Base-by-base conservation (phyloP, 35 echinoderm and acorn worm species). In the Ptychodera flava region DNA sequence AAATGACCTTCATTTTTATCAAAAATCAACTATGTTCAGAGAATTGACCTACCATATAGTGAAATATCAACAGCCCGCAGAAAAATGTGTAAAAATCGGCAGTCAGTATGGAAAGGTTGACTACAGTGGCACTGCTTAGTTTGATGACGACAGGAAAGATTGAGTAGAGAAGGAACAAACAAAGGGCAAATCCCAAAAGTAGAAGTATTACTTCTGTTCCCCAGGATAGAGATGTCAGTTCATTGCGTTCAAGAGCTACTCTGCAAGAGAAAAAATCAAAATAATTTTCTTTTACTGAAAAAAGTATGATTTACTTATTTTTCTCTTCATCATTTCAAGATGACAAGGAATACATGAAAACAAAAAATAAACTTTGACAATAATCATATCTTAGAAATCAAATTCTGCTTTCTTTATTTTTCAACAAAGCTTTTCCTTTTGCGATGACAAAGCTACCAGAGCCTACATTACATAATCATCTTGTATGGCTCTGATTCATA, bases 61-160 rank as follows among this genome's bases (percentile, higher is more conserved):
- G 81, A 79, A 99, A 99, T 16, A 99, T 30, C 31, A 94, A 99
- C 34, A 99, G 64, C 14, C 96, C 93, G 85, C 94, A 84, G 16
- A 99, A 76, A 10, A 99, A 85, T 15, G 90, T 89, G 87, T 99
- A 99, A 31, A 99, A 32, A 34, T 99, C 96, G 14, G 96, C 96
- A 0, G 96, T 99, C 30, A 99, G 83, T 52, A 99, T 93, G 81
- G 96, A 99, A 0, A 99, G 93, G 83, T 99, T 99, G 33, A 92
- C 96, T 31, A 90, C 92, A 16, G 91, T 88, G 16, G 96, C 96
- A 36, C 92, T 94, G 78, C 96, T 99, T 90, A 93, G 93, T 31
- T 88, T 35, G 78, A 99, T 99, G 81, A 99, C 91, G 27, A 94
- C 35, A 33, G 96, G 96, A 83, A 99, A 94, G 31, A 99, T 35